Percentiles rank a stretch among this genome's conserved stretches.
Evolutionary conservation across 2,113 vertebrate genomes (phyloP).

Genomic region (Labeo catla): DNA sequence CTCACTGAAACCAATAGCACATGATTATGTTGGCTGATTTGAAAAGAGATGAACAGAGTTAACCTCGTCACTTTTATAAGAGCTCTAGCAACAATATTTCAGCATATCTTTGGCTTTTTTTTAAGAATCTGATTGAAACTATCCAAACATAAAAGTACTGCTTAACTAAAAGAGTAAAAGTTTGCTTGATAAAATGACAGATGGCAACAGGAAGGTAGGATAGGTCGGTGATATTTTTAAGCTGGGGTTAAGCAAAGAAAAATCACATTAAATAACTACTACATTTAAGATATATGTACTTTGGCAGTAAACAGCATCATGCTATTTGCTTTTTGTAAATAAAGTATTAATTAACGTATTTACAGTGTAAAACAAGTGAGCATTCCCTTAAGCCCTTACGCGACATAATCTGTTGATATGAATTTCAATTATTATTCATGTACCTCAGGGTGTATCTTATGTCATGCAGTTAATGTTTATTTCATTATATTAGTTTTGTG

Average conservation of each 20-base stretch:
- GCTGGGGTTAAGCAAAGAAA: not conserved
- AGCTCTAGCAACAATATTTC: no score
- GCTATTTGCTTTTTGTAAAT: not conserved
- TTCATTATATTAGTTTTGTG: slow-evolving; percentile 10
- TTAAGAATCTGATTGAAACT: no score
- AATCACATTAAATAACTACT: not conserved
- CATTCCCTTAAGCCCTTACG: slow-evolving; percentile 6
- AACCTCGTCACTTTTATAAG: no score
- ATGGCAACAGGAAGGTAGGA: not conserved
- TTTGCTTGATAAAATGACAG: not conserved
- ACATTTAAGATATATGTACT: not conserved
- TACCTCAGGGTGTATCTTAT: slow-evolving; percentile 6
- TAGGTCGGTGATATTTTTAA: not conserved
- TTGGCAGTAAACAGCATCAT: not conserved
- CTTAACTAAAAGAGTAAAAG: no score
- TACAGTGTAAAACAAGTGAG: not conserved
- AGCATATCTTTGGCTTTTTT: no score
- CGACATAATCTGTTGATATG: slow-evolving; percentile 24
- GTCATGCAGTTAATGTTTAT: not conserved
- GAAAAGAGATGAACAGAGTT: no score
- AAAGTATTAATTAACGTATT: not conserved
- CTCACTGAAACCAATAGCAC: no score
- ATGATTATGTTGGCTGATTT: no score
- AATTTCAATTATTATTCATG: slow-evolving; percentile 31
- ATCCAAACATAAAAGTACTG: no score